Evolutionary conservation across 2,888 invertebrate genomes (phyloP), one percentile per base, ranked within the genome.

Genomic region (Punctoribates punctum): DNA sequence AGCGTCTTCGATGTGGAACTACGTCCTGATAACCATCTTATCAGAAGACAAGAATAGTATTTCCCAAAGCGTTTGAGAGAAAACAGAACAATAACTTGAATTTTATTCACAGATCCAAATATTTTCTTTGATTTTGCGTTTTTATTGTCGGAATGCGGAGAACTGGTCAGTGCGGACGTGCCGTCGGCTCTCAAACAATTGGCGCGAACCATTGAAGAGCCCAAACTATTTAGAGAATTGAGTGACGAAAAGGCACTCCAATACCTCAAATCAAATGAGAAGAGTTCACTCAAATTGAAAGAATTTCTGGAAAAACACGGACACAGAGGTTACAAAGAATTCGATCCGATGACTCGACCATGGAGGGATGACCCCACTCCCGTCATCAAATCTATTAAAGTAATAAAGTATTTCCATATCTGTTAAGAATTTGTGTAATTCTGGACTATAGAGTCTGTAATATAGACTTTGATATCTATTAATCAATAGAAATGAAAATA

Each of bases 241-340:
- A 48, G 42, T 60, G 73, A 73, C 34, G 51, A 86, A 62, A 82
- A 86, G 0, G 89, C 87, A 0, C 81, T 87, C 73, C 78, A 83
- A n/a, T 91, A 90, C 90, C 82, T 91, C 17, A n/a, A n/a, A n/a
- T n/a, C n/a, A 79, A 84, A 86, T 73, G 86, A 87, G 0, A 83
- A 83, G 13, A 83, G 87, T 3, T 83, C 85, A 65, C 80, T 83
- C 1, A 84, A 87, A 73, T 87, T 90, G 29, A 81, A 84, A 0
- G 81, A 84, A 5, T 91, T 93, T 82, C 83, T 93, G 75, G 82
- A 87, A 20, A 85, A 86, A 73, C 90, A 92, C 81, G 92, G 92
- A 0, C 90, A 91, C 83, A 86, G 93, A 60, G 84, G 85, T 80
- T 81, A 86, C 38, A 82, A 84, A 80, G 86, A 86, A 82, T 70